These are phyloP conservation scores for Adineta ricciae DNA, from an alignment of 2,888 invertebrate species.

Conservation along the genomic window DNA sequence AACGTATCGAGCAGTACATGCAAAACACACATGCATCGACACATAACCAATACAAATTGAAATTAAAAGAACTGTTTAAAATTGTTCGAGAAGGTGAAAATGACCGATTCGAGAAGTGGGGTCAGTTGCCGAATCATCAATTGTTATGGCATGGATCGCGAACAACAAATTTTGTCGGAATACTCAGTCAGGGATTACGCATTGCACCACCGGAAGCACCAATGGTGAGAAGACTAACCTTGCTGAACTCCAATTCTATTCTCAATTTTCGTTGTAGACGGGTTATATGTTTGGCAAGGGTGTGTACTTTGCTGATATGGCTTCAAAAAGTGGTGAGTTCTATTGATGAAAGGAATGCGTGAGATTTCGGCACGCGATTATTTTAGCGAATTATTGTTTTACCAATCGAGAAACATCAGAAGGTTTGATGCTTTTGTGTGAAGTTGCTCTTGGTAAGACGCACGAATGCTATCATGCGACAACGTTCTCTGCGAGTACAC, in stretches of 20 bases:
- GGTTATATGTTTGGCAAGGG: slow-evolving; percentile 59
- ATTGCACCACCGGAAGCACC: slow-evolving; percentile 98
- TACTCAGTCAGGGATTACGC: slow-evolving; percentile 61
- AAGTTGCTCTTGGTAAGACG: slow-evolving; percentile 61
- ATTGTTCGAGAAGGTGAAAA: slow-evolving; percentile 51
- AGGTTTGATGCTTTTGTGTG: slow-evolving; percentile 81
- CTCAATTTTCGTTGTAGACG: slow-evolving; percentile 46
- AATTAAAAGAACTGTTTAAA: slow-evolving; percentile 57
- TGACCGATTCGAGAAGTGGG: slow-evolving; percentile 13
- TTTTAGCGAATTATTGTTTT: slow-evolving; percentile 84
- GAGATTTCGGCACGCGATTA: too few species aligned
- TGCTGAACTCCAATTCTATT: not conserved
- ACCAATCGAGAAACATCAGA: slow-evolving; percentile 61
- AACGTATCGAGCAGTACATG: slow-evolving; percentile 65
- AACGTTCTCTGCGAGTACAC: slow-evolving; percentile 55
- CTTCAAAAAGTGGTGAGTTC: slow-evolving; percentile 53
- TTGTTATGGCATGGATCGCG: slow-evolving; percentile 94
- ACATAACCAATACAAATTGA: slow-evolving; percentile 65
- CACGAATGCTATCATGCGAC: slow-evolving; percentile 45
- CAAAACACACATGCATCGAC: slow-evolving; percentile 83
- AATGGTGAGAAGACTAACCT: slow-evolving; percentile 50
- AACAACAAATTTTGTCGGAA: slow-evolving; percentile 74
- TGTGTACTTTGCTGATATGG: slow-evolving; percentile 2
- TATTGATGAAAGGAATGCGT: too few species aligned
- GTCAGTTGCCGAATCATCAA: slow-evolving; percentile 63